Conservation (phyloP, 2,797 vertebrate species). For the Telmatherina bonti region DNA sequence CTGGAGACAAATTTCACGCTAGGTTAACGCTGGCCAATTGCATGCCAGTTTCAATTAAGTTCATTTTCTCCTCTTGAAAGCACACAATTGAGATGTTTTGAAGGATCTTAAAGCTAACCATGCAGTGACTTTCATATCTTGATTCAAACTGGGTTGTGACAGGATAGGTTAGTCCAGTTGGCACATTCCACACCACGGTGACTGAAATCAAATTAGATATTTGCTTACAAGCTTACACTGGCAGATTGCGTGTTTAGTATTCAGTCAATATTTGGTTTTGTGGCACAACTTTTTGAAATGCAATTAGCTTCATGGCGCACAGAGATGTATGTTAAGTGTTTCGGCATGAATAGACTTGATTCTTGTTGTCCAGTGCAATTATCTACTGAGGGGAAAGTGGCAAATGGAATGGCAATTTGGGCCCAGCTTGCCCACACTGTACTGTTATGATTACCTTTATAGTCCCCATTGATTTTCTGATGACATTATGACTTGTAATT, state of each 20-base stretch:
- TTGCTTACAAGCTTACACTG: conserved; percentile 70
- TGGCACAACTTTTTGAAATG: conserved; percentile 76
- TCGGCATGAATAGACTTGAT: conserved; percentile 79
- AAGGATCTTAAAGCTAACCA: conserved; percentile 62
- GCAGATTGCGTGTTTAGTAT: conserved; percentile 78
- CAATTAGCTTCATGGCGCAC: conserved; percentile 78
- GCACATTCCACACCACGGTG: conserved; percentile 29
- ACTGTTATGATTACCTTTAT: conserved; percentile 82
- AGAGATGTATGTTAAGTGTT: conserved; percentile 79
- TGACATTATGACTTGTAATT: conserved; percentile 84
- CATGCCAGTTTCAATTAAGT: conserved; percentile 83
- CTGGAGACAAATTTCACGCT: conserved; percentile 80
- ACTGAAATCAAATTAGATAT: conserved; percentile 78
- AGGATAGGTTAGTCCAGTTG: conserved; percentile 53
- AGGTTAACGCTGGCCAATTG: conserved; percentile 80
- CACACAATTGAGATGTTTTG: conserved; percentile 77
- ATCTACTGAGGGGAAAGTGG: conserved; percentile 73
- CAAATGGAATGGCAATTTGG: conserved; percentile 79
- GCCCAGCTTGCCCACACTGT: conserved; percentile 62
- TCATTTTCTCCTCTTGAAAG: conserved; percentile 70
- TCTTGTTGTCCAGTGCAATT: conserved; percentile 83
- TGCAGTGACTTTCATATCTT: conserved; percentile 70
- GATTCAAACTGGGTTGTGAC: conserved; percentile 66
- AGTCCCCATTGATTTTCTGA: conserved; percentile 80
- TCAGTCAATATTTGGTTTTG: conserved; percentile 80